phyloP scores from a whole-genome alignment of 1,140 invertebrate genomes.

The Megathymus violae region DNA sequence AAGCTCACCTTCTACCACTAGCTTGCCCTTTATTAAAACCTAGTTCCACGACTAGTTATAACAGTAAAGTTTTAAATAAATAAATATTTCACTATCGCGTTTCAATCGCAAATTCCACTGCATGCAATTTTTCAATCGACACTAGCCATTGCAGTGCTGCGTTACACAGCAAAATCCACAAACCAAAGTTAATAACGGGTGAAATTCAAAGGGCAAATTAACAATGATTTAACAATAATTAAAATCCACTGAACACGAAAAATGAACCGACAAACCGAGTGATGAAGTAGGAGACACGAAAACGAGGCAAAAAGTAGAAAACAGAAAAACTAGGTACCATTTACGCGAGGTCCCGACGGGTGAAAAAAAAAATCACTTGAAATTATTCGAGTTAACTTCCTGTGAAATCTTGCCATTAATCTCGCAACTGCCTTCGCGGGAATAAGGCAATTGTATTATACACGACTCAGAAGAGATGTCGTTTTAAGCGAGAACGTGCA shows the following conservation, averaged over 20 bases:
- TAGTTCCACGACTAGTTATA: too few relatives aligned
- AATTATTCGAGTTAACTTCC: constrained; percentile 50
- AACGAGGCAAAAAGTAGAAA: constrained; percentile 15
- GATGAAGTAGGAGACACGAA: constrained; percentile 7
- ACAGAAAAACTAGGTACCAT: constrained; percentile 26
- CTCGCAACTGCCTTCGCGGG: constrained; percentile 41
- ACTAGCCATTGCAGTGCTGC: too few relatives aligned
- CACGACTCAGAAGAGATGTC: background rate
- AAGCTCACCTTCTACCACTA: too few relatives aligned
- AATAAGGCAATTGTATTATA: background rate
- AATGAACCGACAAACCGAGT: constrained; percentile 26
- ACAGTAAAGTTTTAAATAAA: too few relatives aligned
- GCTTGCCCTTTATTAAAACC: too few relatives aligned
- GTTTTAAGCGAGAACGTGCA: too few relatives aligned
- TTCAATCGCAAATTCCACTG: too few relatives aligned
- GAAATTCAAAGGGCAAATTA: constrained; percentile 4
- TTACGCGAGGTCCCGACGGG: constrained; percentile 14
- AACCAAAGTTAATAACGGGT: background rate
- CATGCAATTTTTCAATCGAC: too few relatives aligned
- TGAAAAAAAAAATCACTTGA: constrained; percentile 37
- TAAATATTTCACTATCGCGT: too few relatives aligned
- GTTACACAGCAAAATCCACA: too few relatives aligned
- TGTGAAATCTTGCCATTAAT: constrained; percentile 49
- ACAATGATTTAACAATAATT: constrained; percentile 15
- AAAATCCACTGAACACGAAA: constrained; percentile 24